Base-by-base conservation (phyloP, 2,797 vertebrate species). In the Hemibagrus guttatus region DNA sequence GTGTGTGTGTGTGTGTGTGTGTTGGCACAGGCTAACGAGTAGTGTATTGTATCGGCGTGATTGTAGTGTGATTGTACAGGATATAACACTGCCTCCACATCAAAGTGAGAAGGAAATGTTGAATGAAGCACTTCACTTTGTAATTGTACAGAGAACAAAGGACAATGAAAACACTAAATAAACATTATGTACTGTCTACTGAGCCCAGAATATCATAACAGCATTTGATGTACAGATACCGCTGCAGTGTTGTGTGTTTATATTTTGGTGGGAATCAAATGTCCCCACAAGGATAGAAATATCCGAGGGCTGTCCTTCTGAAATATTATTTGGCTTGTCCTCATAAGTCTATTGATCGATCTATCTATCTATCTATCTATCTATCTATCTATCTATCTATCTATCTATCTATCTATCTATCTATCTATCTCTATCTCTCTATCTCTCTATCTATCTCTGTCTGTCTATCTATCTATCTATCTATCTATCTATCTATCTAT, bases 71-170 rank as follows among this genome's bases (percentile, higher is more conserved):
- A 79, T 31, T 78, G 49, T 75, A 46, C 16, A 61, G 35, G 16
- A 49, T 74, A n/a, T 35, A 58, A 39, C 19, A n/a, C 39, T 14
- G 19, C 35, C 19, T 26, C 84, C 61, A 54, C 59, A 54, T 78
- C 28, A 85, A 64, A 56, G 74, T 35, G 12, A 79, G 42, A 31
- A 64, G 84, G 54, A 64, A 61, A 85, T 28, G 59, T 54, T 78
- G 56, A 78, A 54, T 68, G 46, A 35, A 64, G 58, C 71, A 31
- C 28, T 74, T 6, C 2, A 39, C 31, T 72, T 16, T 49, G 71
- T 79, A 66, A 85, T 66, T 78, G 28, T 75, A 16, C n/a, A 31
- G 63, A 42, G 21, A 82, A 66, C 39, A 66, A 14, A 63, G 14
- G 59, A 16, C 2, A 42, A 42, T 49, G 14, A 61, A 28, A 52